Evolutionary conservation across 2,113 vertebrate species (phyloP), one percentile per base, ranked within the genome.

Genomic region (Marcusenius ussheri): DNA sequence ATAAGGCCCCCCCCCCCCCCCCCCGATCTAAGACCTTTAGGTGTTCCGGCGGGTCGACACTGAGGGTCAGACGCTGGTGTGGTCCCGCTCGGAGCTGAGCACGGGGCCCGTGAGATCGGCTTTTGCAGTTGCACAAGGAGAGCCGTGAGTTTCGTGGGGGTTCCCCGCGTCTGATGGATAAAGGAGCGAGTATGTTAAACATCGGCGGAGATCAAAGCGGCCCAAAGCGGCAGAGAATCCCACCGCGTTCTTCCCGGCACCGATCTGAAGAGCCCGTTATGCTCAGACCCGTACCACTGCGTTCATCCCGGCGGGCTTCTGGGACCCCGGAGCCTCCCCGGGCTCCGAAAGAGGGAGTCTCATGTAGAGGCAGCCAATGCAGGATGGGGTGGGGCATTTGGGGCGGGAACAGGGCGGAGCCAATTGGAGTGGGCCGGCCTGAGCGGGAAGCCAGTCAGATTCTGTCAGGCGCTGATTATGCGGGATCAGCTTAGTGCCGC

Each of bases 311-410:
- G 91, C 91, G 66, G 91, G 92, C 62, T 91, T 92, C 92, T 93
- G 91, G 92, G 42, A 90, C 93, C 91, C 95, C 92, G 94, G 92
- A 46, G 90, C 96, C 94, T 93, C 94, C 90, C 49, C 94, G 95
- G 95, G 95, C 3, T 86, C 24, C 13, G 27, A 47, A 27, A 86
- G 83, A 50, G 19, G 27, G 62, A 31, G 15, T 31, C 27, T 70
- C 62, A 70, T 70, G 10, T 11, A 4, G 62, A 70, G 15, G 35
- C 35, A 80, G 74, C 6, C 5, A 42, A 80, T 42, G 11, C 13
- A n/a, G 31, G 31, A 39, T 42, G 31, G 74, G 74, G 74, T 5
- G 74, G 15, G 74, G 66, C 10, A 27, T 74, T 15, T 46, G 77
- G 42, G 42, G 53, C 53, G 19, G 53, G 53, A 56, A 56, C 53